A percentile compares a stretch with the other conserved stretches of the same genome.
Conservation (phyloP, 2,888 invertebrate genomes). For the Cartodere bifasciata region DNA sequence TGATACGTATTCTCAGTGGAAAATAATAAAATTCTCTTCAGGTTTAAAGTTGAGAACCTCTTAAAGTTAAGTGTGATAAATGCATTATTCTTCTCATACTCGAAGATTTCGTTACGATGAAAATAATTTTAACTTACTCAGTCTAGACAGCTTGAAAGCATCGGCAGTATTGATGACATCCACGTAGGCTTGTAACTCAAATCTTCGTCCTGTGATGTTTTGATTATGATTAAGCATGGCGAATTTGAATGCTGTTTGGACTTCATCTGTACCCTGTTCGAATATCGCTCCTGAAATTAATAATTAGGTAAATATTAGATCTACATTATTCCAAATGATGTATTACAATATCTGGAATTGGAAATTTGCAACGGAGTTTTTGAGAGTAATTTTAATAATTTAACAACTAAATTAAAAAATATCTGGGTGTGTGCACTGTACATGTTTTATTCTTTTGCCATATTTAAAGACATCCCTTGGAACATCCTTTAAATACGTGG, state of each 20-base stretch:
- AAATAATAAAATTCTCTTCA: background rate
- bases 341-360: too few relatives aligned
- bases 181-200: slow-evolving; percentile 79
- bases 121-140: slow-evolving; percentile 59
- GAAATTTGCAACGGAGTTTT: too few relatives aligned
- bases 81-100: background rate
- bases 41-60: background rate
- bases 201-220: slow-evolving; percentile 63
- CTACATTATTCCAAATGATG: too few relatives aligned
- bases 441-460: too few relatives aligned
- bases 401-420: too few relatives aligned
- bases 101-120: background rate
- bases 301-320: background rate
- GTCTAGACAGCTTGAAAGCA: slow-evolving; percentile 80
- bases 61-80: background rate
- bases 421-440: too few relatives aligned
- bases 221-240: slow-evolving; percentile 79
- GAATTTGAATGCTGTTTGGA: slow-evolving; percentile 85
- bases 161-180: slow-evolving; percentile 89
- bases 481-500: too few relatives aligned
- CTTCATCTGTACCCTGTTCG: slow-evolving; percentile 83
- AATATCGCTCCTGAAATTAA: slow-evolving; percentile 71
- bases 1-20: background rate
- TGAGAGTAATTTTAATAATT: too few relatives aligned
- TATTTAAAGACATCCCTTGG: too few relatives aligned